Base-by-base conservation (phyloP, 1,140 invertebrate species). In the Branchinecta lindahli region DNA sequence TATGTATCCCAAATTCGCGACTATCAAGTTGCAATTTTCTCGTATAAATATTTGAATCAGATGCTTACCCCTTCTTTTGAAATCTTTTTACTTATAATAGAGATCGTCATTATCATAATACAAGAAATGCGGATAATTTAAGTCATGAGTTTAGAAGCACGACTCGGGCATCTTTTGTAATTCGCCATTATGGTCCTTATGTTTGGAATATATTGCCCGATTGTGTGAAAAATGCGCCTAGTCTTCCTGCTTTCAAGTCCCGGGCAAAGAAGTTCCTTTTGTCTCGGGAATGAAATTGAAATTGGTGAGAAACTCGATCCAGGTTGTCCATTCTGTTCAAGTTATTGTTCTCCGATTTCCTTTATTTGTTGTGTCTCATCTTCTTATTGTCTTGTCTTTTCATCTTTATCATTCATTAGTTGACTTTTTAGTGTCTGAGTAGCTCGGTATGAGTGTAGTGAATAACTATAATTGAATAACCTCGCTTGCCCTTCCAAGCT, bases 81-180 rank as follows among this genome's bases (percentile, higher is more conserved):
- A 61, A 61, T 61, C 52, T 61, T 61, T 61, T 61, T 61, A 61
- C 52, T 61, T 61, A 15, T 61, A 61, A 61, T 6, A 61, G 52
- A 61, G 52, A 61, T 1, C 52, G 52, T 61, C 52, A 61, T 61
- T 12, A 61, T 61, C 52, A 15, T 61, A 61, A 61, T 61, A 61
- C 52, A 61, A 61, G 52, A 61, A 61, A 61, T 15, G 52, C 52
- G 52, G 52, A 61, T 61, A 61, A 61, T 20, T 61, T 61, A 61
- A 61, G 4, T 61, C 6, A 61, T 61, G 52, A 61, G 52, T 20
- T 61, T 6, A 61, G 52, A 20, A 61, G 52, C 18, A 20, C 52
- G 4, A 61, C 2, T 61, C 52, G 52, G 52, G 52, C 2, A 61
- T 61, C 12, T 61, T 61, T 61, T 61, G 52, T 61, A 20, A 61